phyloP scores from a whole-genome alignment of 2,797 vertebrate genomes.

The Gambelia wislizenii region DNA sequence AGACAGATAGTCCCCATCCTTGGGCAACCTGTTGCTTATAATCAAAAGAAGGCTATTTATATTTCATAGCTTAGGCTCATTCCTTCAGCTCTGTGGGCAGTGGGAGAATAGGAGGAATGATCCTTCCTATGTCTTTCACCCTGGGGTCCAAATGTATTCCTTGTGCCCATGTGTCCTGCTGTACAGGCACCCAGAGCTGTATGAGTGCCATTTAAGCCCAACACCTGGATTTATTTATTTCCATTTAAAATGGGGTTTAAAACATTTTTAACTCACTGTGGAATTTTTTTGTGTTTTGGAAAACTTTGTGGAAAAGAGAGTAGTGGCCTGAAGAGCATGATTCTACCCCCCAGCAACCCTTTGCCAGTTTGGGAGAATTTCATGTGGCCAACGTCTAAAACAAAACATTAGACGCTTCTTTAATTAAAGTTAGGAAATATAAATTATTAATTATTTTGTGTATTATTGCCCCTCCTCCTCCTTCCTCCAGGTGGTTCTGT shows the following conservation, averaged over 20 bases:
- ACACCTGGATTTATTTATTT: neutral
- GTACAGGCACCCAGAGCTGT: neutral
- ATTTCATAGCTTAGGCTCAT: neutral
- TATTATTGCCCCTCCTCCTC: conserved; percentile 16
- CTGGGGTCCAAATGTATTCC: neutral
- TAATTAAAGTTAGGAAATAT: neutral
- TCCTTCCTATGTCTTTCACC: neutral
- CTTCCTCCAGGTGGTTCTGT: conserved; percentile 85
- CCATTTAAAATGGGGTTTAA: neutral
- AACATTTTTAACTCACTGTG: neutral
- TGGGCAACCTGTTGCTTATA: neutral
- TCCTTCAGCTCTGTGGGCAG: neutral
- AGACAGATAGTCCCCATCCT: neutral
- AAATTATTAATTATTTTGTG: conserved; percentile 18
- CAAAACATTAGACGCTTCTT: neutral
- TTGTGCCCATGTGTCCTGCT: too few relatives aligned
- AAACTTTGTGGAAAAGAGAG: neutral
- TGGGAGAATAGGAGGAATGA: too few relatives aligned
- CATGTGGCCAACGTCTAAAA: neutral
- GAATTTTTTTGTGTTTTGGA: conserved; percentile 8
- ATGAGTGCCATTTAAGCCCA: neutral
- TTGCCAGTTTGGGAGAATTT: neutral
- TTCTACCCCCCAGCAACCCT: neutral
- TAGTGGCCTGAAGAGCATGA: neutral
- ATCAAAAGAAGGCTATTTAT: neutral